phyloP scores from a whole-genome alignment of 2,888 invertebrate species.

The Zygothrica quintamaculata region DNA sequence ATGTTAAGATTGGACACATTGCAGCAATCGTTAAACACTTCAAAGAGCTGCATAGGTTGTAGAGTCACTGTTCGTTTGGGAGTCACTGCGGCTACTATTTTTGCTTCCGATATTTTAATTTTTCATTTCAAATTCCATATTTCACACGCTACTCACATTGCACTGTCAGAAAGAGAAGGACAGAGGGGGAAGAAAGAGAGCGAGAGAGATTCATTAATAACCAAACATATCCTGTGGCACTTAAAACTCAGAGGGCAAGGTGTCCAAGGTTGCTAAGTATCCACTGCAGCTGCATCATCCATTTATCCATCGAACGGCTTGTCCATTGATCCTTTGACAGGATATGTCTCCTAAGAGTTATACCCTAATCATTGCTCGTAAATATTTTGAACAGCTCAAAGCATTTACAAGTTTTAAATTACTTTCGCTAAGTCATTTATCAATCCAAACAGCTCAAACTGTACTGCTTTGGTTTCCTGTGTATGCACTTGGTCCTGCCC shows the following conservation, averaged over 20 bases:
- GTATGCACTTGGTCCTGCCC: neutral
- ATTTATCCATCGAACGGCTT: slow-evolving; percentile 1
- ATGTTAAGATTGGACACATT: too few species aligned
- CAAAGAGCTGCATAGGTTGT: too few species aligned
- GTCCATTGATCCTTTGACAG: slow-evolving; percentile 55
- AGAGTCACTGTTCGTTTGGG: too few species aligned
- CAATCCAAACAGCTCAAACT: slow-evolving; percentile 12
- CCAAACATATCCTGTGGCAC: slow-evolving; percentile 45
- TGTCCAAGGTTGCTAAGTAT: slow-evolving; percentile 41
- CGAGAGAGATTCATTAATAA: slow-evolving; percentile 52
- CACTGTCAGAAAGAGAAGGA: too few species aligned
- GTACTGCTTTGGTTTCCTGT: neutral
- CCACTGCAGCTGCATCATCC: slow-evolving; percentile 36
- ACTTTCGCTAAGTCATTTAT: slow-evolving; percentile 34
- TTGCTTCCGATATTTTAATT: neutral
- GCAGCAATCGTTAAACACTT: too few species aligned
- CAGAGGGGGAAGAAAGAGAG: too few species aligned
- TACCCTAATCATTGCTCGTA: slow-evolving; percentile 35
- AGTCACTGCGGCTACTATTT: slow-evolving; percentile 1
- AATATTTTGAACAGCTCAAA: slow-evolving; percentile 52
- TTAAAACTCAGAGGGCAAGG: slow-evolving; percentile 29
- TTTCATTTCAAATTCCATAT: slow-evolving; percentile 29
- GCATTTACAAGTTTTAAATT: slow-evolving; percentile 41
- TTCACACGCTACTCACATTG: slow-evolving; percentile 58
- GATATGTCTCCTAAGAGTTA: slow-evolving; percentile 15